Percentiles rank a stretch among this genome's conserved stretches.
Evolutionary conservation across 1,140 invertebrate genomes (phyloP).

Genomic region (Drosophila ananassae): DNA sequence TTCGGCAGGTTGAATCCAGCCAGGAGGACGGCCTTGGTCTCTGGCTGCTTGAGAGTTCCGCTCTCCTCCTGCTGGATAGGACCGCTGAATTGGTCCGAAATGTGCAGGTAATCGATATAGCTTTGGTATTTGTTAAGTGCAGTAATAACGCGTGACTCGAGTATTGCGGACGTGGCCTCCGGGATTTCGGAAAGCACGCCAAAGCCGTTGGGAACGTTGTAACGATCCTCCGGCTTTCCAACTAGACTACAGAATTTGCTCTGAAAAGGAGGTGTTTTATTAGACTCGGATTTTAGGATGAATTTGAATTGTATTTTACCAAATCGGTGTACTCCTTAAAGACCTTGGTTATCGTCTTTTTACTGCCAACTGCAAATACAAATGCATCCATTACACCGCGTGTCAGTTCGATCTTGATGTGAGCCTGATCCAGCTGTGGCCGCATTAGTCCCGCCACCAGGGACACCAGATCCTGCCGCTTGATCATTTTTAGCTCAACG

Average conservation of each 20-base stretch:
- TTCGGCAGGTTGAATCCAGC: slow-evolving; percentile 92
- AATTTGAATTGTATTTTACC: slow-evolving; percentile 85
- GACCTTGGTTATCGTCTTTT: slow-evolving; percentile 93
- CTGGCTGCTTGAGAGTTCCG: slow-evolving; percentile 86
- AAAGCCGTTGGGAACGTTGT: slow-evolving; percentile 92
- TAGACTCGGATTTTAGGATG: not conserved
- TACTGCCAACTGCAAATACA: slow-evolving; percentile 95
- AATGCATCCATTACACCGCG: slow-evolving; percentile 97
- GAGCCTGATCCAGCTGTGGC: slow-evolving; percentile 93
- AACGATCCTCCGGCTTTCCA: slow-evolving; percentile 94
- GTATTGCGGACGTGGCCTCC: slow-evolving; percentile 92
- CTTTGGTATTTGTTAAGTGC: slow-evolving; percentile 94
- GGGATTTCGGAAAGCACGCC: slow-evolving; percentile 95
- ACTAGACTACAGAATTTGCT: slow-evolving; percentile 95
- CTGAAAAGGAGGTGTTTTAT: slow-evolving; percentile 84
- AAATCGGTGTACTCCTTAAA: slow-evolving; percentile 97
- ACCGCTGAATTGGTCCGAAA: slow-evolving; percentile 98
- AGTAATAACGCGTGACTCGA: slow-evolving; percentile 92
- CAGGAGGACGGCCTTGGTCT: slow-evolving; percentile 92
- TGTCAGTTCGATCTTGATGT: slow-evolving; percentile 93
- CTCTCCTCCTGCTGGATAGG: slow-evolving; percentile 92
- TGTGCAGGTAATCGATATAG: slow-evolving; percentile 97
- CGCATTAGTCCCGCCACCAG: slow-evolving; percentile 93
- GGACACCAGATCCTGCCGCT: slow-evolving; percentile 97
- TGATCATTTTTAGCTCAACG: slow-evolving; percentile 96